Base-by-base conservation (phyloP, 2,888 invertebrate species). In the Cerastis rubricosa region DNA sequence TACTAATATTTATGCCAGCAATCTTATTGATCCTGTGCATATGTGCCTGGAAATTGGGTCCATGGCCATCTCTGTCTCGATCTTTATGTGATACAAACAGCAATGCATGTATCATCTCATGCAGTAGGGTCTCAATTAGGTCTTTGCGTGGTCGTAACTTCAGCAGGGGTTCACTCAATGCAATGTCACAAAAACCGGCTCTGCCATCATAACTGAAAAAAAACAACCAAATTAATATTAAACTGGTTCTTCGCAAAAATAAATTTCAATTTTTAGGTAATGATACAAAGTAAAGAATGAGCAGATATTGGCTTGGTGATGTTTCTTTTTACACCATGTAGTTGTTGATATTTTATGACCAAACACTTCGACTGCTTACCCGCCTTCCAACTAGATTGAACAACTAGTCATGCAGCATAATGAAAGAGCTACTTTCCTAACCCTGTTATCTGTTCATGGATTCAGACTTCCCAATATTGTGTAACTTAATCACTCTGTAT, bases 81-180 rank as follows among this genome's bases (percentile, higher is more conserved):
- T 98, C 98, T 87, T 98, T 98, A 85, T 98, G 97, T 0, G 98
- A 98, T 0, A 99, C 97, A 95, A 99, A 99, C 80, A 99, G 97
- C 93, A 97, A 99, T 0, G 99, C 99, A 94, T 99, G 99, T 83
- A 99, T 99, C 99, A 99, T 99, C 96, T 99, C 99, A 95, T 99
- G 99, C 96, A 99, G 96, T n/a, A 99, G 96, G 0, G 99, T 99
- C 95, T 99, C 99, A 0, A 99, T 97, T 0, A 99, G 96, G 95
- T 99, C 99, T 93, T 99, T 99, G 57, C 99, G 97, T 0, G 99
- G 99, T 47, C 99, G 96, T 8, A 99, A 96, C 93, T 99, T 99
- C 0, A 99, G 96, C 35, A 99, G 95, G 0, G 99, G 99, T 90
- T 98, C 98, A 92, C 99, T 99, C 3, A 99, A 96, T 0, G 98